Conservation (phyloP, 92 coral and sea anemone species). For the Umimayanthus kanabou region DNA sequence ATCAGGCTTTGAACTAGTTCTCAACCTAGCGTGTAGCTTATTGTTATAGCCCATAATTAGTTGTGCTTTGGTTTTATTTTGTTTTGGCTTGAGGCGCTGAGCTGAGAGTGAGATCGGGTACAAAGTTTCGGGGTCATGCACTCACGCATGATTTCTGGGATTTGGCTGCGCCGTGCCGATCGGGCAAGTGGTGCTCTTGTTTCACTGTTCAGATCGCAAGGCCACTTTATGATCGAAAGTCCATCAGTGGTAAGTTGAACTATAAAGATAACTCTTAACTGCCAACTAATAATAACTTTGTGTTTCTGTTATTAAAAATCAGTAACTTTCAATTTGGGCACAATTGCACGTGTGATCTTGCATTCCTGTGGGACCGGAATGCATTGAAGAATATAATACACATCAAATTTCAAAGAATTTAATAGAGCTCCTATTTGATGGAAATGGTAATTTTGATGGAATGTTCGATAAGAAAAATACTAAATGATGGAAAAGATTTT, state of each 20-base stretch:
- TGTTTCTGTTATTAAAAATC: no score
- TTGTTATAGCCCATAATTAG: background rate
- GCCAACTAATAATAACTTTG: no score
- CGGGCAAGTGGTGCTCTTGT: background rate
- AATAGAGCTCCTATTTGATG: background rate
- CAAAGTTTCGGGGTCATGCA: background rate
- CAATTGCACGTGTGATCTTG: no score
- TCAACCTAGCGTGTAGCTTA: background rate
- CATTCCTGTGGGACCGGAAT: no score
- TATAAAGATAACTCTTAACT: background rate
- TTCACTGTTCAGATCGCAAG: conserved; percentile 9
- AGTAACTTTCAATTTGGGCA: no score
- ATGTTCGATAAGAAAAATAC: no score
- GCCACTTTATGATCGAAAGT: background rate
- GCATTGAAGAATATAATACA: no score
- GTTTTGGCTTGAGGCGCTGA: background rate
- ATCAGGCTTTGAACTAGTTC: background rate
- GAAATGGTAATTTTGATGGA: no score
- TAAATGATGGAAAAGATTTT: no score
- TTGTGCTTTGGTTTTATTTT: background rate
- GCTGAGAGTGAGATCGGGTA: conserved; percentile 17
- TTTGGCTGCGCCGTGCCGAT: background rate
- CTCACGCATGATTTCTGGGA: conserved; percentile 7
- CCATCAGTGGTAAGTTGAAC: background rate
- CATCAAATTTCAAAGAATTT: no score